phyloP scores from a whole-genome alignment of 2,888 invertebrate species.

The Steinernema hermaphroditum region DNA sequence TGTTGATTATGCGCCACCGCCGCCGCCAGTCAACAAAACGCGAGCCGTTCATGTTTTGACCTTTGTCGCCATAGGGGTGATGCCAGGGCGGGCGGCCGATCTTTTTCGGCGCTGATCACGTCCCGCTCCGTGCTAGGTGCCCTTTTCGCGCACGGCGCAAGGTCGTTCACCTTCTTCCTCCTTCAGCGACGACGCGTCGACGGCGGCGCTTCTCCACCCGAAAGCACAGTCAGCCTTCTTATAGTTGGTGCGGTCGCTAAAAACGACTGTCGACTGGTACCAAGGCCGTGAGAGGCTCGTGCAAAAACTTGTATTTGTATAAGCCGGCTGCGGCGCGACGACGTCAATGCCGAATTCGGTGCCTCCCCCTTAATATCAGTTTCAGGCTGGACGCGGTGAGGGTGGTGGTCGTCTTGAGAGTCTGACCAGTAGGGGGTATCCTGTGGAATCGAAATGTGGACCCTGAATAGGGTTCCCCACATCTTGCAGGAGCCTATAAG shows the following conservation, averaged over 20 bases:
- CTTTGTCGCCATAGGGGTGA: background rate
- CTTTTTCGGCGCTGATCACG: background rate
- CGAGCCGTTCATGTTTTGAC: too few relatives aligned
- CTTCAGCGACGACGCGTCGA: background rate
- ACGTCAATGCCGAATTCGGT: slow-evolving; percentile 10
- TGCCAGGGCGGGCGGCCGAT: background rate
- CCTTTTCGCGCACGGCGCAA: slow-evolving; percentile 28
- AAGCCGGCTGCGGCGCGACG: background rate
- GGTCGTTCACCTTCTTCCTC: slow-evolving; percentile 15
- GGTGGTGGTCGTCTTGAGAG: too few relatives aligned
- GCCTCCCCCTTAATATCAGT: too few relatives aligned
- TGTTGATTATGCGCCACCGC: too few relatives aligned
- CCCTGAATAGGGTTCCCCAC: too few relatives aligned
- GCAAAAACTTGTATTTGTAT: slow-evolving; percentile 24
- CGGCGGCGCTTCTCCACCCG: background rate
- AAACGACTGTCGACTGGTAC: slow-evolving; percentile 28
- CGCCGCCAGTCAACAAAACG: too few relatives aligned
- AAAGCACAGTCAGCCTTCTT: background rate
- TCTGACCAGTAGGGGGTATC: too few relatives aligned
- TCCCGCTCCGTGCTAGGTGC: slow-evolving; percentile 15
- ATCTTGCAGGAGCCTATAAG: too few relatives aligned
- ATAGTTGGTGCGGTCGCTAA: background rate
- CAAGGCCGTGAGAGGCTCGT: background rate
- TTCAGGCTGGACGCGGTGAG: too few relatives aligned
- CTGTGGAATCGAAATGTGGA: too few relatives aligned